Base-by-base conservation (phyloP, 2,888 invertebrate genomes). In the Ecliptopera silaceata region DNA sequence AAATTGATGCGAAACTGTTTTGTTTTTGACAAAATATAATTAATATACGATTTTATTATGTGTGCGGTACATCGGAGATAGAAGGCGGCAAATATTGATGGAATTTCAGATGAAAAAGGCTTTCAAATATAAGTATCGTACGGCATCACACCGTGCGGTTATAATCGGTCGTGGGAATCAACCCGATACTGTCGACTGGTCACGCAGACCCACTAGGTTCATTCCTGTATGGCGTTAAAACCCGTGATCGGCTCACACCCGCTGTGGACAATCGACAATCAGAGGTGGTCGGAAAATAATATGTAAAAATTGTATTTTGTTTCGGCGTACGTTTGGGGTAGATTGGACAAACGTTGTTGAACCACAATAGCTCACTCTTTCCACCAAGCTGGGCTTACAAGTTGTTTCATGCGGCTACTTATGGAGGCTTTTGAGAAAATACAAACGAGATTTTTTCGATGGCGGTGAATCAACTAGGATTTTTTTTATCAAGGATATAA, bases 101-200 rank as follows among this genome's bases (percentile, higher is more conserved):
- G 56, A 55, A 66, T 68, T 71, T 65, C 59, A 63, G 61, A 6
- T 20, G 32, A 38, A 71, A 75, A 72, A 70, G 56, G 65, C 61
- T 69, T 59, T 60, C 18, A 56, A 67, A 68, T 74, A 77, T 72
- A 67, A 74, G 77, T 70, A 76, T 75, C 78, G 75, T 79, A 77
- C 75, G 75, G 72, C n/a, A n/a, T 77, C 80, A 77, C 76, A 75
- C 64, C 65, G 66, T 64, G 58, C 65, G 59, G 70, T 70, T 69
- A 75, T 81, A 81, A 82, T 82, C 79, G 82, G 72, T 69, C 65
- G 62, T 66, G 72, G 71, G 81, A 76, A 80, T 83, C 80, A 80
- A 72, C 71, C 68, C 67, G 39, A 45, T 53, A 51, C 47, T 63
- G 47, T 34, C 59, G 45, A 63, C 48, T 61, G 50, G 59, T 49